A percentile compares a stretch with the other conserved stretches of the same genome.
phyloP scores from a whole-genome alignment of 2,888 invertebrate genomes.

The Drosophila subquinaria region DNA sequence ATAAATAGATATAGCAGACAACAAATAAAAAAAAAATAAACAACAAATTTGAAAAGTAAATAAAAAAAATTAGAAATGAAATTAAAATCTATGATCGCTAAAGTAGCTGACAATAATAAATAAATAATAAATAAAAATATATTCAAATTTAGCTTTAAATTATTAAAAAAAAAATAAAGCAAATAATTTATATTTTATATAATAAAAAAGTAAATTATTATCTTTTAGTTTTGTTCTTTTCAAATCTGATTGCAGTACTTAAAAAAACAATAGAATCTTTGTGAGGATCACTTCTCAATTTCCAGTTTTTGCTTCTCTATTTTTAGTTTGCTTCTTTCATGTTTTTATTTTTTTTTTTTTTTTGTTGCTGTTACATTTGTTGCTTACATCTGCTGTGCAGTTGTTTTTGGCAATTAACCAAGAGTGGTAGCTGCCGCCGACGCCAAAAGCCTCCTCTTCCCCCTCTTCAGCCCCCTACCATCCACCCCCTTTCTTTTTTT shows the following conservation, averaged over 20 bases:
- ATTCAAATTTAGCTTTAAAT: no score
- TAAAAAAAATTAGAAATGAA: neutral
- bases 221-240: no score
- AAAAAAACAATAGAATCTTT: neutral
- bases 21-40: no score
- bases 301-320: neutral
- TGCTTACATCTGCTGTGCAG: conserved; percentile 35
- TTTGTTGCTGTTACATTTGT: conserved; percentile 15
- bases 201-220: no score
- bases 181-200: no score
- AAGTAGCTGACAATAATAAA: no score
- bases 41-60: no score
- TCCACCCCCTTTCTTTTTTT: no score
- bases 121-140: no score
- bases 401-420: conserved; percentile 80
- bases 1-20: no score
- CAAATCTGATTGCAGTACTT: neutral
- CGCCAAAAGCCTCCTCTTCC: neutral
- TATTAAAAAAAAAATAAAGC: no score
- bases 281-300: conserved; percentile 2
- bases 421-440: conserved; percentile 56
- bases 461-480: neutral
- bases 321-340: neutral
- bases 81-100: neutral
- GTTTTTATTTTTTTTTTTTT: neutral